Conservation (phyloP, 1,140 invertebrate genomes). For the Saccostrea cuccullata region DNA sequence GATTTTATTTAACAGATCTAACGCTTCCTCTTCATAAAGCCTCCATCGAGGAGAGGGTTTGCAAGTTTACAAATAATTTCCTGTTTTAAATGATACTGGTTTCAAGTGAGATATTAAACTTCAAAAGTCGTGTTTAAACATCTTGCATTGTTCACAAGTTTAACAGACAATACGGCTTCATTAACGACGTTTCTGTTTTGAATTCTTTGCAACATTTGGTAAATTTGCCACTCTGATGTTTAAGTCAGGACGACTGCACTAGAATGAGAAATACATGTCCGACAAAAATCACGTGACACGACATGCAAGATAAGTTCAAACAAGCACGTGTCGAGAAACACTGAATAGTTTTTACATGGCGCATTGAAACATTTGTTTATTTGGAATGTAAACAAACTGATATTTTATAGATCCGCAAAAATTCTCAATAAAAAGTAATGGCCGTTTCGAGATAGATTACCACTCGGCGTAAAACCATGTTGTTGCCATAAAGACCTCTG, state of each 20-base stretch:
- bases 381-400: slow-evolving; percentile 37
- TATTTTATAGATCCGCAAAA: slow-evolving; percentile 27
- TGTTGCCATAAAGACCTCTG: slow-evolving; percentile 11
- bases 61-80: slow-evolving; percentile 34
- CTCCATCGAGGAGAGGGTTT: not conserved
- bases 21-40: slow-evolving; percentile 34
- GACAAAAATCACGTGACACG: not conserved
- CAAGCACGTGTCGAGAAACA: slow-evolving; percentile 11
- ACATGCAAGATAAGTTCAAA: slow-evolving; percentile 15
- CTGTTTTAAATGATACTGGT: slow-evolving; percentile 20
- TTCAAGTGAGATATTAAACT: slow-evolving; percentile 26
- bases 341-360: slow-evolving; percentile 1
- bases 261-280: not conserved
- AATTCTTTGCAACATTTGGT: slow-evolving; percentile 23
- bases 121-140: slow-evolving; percentile 31
- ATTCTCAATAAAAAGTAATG: slow-evolving; percentile 31
- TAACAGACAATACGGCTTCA: slow-evolving; percentile 27
- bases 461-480: slow-evolving; percentile 1
- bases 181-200: slow-evolving; percentile 18
- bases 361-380: slow-evolving; percentile 36
- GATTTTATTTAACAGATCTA: slow-evolving; percentile 28
- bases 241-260: not conserved
- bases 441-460: slow-evolving; percentile 16
- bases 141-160: slow-evolving; percentile 35
- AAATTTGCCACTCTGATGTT: not conserved